These are phyloP conservation scores for Tragelaphus scriptus DNA, from an alignment of 2,113 vertebrate species.

Conservation along the genomic window DNA sequence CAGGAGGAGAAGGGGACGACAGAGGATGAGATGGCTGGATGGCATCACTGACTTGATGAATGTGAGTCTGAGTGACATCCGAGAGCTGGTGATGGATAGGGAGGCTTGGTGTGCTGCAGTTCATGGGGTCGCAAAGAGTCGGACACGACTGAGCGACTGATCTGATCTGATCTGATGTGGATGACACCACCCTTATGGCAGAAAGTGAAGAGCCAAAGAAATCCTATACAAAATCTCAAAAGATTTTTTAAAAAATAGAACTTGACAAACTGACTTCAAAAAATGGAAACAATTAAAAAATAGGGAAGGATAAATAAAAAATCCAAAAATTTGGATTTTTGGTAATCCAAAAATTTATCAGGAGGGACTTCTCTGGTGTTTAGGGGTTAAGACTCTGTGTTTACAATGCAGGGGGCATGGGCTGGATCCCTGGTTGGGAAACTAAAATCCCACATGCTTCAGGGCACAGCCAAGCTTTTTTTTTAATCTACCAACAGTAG, in stretches of 20 bases:
- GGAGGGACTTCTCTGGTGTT: background rate
- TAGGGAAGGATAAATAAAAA: background rate
- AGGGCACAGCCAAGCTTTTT: background rate
- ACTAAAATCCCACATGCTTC: background rate
- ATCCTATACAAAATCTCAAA: background rate
- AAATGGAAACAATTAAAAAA: background rate
- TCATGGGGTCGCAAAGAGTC: no score
- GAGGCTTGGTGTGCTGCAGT: no score
- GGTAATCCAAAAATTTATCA: background rate
- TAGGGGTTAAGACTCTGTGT: background rate
- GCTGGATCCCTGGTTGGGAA: background rate
- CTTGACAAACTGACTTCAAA: background rate
- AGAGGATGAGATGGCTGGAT: no score
- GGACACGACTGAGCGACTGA: no score
- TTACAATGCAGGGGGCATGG: background rate
- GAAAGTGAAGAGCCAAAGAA: background rate
- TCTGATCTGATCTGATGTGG: no score
- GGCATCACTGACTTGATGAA: no score
- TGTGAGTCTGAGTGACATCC: no score
- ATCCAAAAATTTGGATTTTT: background rate
- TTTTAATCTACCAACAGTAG: background rate
- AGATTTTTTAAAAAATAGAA: background rate
- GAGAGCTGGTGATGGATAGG: no score
- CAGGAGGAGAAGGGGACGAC: no score
- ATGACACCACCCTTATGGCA: no score